Conservation (phyloP, 2,797 vertebrate species). For the Halcyon chelicuti region DNA sequence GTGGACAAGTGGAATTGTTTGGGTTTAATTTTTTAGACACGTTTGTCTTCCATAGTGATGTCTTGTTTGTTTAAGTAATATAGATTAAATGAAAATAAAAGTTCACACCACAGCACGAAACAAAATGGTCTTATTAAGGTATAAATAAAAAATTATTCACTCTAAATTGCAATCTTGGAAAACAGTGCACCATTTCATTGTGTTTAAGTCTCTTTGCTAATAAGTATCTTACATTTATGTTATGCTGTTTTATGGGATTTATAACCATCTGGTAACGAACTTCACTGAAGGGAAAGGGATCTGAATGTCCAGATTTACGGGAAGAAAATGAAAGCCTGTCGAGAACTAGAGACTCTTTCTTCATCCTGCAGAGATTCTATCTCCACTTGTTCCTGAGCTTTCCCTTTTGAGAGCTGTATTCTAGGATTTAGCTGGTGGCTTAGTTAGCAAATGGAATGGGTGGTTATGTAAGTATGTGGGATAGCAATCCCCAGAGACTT, state of each 20-base stretch:
- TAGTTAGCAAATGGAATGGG: neutral
- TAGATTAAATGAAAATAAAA: neutral
- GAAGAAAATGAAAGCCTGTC: neutral
- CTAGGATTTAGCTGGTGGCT: conserved; percentile 16
- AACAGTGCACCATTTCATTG: neutral
- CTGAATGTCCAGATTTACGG: neutral
- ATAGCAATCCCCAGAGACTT: conserved; percentile 25
- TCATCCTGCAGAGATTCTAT: neutral
- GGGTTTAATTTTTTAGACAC: neutral
- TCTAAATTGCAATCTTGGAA: neutral
- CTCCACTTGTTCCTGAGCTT: neutral
- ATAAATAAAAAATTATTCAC: neutral
- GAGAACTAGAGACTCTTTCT: neutral
- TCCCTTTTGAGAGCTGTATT: neutral
- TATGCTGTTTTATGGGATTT: neutral
- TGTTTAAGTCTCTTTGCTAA: neutral
- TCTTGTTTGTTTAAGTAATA: neutral
- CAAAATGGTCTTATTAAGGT: neutral
- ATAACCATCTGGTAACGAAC: neutral
- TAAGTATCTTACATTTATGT: neutral
- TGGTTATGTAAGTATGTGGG: conserved; percentile 31
- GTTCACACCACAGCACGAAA: neutral
- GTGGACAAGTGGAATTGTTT: neutral
- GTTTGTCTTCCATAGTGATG: neutral
- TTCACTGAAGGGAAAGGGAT: neutral